Evolutionary conservation across 2,113 vertebrate genomes (phyloP).

Genomic region (Ammospiza nelsoni): DNA sequence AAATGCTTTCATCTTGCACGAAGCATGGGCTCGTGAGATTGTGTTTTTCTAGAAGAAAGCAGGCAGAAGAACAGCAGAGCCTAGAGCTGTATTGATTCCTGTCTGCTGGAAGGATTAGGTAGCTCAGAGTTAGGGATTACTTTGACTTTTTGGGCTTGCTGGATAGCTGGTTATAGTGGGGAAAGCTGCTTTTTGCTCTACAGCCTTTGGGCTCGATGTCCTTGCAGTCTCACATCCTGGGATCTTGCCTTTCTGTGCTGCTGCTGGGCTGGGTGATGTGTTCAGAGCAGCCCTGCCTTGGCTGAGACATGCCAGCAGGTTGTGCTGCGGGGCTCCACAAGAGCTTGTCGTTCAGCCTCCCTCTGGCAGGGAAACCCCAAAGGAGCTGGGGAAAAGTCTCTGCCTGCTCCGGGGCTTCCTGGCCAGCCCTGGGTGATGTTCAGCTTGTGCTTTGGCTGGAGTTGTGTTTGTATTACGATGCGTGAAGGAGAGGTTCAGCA

Average conservation of each 20-base stretch:
- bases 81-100: neutral
- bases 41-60: neutral
- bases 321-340: slow-evolving; percentile 41
- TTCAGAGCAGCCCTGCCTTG: neutral
- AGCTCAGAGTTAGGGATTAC: neutral
- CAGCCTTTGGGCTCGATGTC: neutral
- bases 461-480: neutral
- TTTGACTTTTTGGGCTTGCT: neutral
- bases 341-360: neutral
- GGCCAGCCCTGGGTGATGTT: neutral
- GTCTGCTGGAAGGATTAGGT: neutral
- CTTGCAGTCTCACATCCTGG: neutral
- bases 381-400: neutral
- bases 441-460: neutral
- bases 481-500: slow-evolving; percentile 11
- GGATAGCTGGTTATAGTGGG: neutral
- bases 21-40: neutral
- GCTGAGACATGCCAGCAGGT: slow-evolving; percentile 43
- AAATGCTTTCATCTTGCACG: neutral
- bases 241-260: neutral
- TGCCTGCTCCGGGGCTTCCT: neutral
- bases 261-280: neutral
- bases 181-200: neutral
- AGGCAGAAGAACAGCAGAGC: neutral
- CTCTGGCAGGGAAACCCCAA: neutral